Percentiles rank a stretch among this genome's conserved stretches.
phyloP scores from a whole-genome alignment of 2,113 vertebrate genomes.

The Neomonachus schauinslandi region DNA sequence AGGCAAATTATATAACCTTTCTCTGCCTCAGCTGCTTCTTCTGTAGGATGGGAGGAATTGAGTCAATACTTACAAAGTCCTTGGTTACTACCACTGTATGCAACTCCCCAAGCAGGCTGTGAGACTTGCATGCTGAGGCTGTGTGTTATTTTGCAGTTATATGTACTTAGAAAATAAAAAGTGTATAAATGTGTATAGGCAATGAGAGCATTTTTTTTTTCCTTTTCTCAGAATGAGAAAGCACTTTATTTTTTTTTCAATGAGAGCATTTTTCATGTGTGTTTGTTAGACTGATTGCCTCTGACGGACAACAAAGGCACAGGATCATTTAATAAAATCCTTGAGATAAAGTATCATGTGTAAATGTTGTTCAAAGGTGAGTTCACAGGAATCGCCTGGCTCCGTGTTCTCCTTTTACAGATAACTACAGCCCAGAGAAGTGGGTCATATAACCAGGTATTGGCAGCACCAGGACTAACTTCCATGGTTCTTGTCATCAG shows the following conservation, averaged over 20 bases:
- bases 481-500: background rate
- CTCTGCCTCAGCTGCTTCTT: background rate
- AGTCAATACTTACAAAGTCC: background rate
- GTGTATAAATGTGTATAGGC: background rate
- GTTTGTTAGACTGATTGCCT: background rate
- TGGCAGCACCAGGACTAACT: background rate
- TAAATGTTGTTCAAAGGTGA: background rate
- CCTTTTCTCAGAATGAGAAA: no score
- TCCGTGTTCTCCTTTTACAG: background rate
- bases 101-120: background rate
- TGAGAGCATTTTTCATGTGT: background rate
- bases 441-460: background rate
- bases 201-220: no score
- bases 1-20: background rate
- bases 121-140: background rate
- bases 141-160: background rate
- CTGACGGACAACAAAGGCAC: background rate
- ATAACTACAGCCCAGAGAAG: background rate
- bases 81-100: background rate
- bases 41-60: background rate
- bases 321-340: background rate
- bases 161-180: background rate
- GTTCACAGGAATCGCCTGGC: background rate
- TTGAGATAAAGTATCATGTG: background rate
- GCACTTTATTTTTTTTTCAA: no score